Evolutionary conservation across 1,140 invertebrate species (phyloP).

Genomic region (Triops cancriformis): DNA sequence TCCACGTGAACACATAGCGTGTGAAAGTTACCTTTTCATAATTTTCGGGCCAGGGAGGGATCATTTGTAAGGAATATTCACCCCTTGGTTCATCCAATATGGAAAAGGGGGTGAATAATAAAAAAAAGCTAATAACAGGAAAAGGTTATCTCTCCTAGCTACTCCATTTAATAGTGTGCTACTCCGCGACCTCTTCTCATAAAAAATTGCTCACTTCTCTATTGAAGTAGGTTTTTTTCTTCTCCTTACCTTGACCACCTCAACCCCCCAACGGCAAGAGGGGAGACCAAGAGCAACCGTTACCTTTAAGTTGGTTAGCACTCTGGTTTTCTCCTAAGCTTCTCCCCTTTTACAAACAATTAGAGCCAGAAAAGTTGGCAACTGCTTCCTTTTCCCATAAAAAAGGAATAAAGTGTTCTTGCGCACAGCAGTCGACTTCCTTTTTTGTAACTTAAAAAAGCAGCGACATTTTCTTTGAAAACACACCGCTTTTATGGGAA

Average conservation of each 20-base stretch:
- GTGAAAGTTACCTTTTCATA: constrained; percentile 1
- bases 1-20: not conserved
- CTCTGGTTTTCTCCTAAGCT: not conserved
- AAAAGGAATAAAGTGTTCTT: not conserved
- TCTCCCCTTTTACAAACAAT: not conserved
- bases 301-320: not conserved
- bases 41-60: not conserved
- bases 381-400: constrained; percentile 11
- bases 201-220: not conserved
- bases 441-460: not conserved
- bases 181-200: not conserved
- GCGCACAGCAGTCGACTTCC: not conserved
- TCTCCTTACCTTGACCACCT: not conserved
- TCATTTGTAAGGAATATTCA: not conserved
- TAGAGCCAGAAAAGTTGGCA: not conserved
- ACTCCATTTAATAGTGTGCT: constrained; percentile 9
- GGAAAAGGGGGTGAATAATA: not conserved
- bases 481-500: no score
- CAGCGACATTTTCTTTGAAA: not conserved
- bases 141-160: not conserved
- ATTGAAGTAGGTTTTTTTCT: no score
- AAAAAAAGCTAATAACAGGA: not conserved
- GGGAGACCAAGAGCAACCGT: no score
- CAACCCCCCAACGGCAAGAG: not conserved
- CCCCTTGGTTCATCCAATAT: not conserved